Conservation (phyloP, 2,797 vertebrate genomes). For the Liparis tanakae region DNA sequence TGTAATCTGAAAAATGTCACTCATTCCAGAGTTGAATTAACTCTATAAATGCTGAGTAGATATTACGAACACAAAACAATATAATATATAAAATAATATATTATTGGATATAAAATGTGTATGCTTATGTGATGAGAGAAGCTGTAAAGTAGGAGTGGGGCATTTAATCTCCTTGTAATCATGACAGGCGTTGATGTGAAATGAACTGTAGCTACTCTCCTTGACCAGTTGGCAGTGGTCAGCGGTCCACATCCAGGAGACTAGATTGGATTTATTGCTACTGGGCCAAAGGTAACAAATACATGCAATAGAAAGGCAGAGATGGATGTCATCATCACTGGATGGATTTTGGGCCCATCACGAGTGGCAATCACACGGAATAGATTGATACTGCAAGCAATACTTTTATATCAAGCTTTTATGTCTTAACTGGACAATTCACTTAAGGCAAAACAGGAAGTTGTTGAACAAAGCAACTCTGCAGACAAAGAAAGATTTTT, state of each 20-base stretch:
- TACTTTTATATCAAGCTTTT: slow-evolving; percentile 76
- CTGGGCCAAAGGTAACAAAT: slow-evolving; percentile 86
- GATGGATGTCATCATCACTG: slow-evolving; percentile 80
- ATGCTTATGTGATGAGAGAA: slow-evolving; percentile 26
- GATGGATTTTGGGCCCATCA: slow-evolving; percentile 82
- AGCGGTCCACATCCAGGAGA: slow-evolving; percentile 82
- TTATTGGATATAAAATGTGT: slow-evolving; percentile 17
- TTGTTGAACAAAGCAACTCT: slow-evolving; percentile 30
- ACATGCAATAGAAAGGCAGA: slow-evolving; percentile 80
- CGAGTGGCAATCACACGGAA: slow-evolving; percentile 80
- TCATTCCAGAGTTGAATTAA: slow-evolving; percentile 1
- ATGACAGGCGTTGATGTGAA: slow-evolving; percentile 74
- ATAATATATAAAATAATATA: neutral
- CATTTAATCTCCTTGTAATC: slow-evolving; percentile 76
- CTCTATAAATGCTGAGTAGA: neutral
- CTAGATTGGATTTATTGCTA: slow-evolving; percentile 87
- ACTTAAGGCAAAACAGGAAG: slow-evolving; percentile 70
- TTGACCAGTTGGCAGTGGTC: slow-evolving; percentile 85
- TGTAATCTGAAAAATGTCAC: neutral
- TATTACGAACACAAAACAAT: neutral
- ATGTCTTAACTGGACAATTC: slow-evolving; percentile 74
- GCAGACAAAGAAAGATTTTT: slow-evolving; percentile 14
- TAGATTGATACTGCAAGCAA: slow-evolving; percentile 82
- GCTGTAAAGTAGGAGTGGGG: slow-evolving; percentile 13
- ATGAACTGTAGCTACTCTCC: slow-evolving; percentile 83